Conservation (phyloP, 2,797 vertebrate species). For the Crocodylus rhombifer region DNA sequence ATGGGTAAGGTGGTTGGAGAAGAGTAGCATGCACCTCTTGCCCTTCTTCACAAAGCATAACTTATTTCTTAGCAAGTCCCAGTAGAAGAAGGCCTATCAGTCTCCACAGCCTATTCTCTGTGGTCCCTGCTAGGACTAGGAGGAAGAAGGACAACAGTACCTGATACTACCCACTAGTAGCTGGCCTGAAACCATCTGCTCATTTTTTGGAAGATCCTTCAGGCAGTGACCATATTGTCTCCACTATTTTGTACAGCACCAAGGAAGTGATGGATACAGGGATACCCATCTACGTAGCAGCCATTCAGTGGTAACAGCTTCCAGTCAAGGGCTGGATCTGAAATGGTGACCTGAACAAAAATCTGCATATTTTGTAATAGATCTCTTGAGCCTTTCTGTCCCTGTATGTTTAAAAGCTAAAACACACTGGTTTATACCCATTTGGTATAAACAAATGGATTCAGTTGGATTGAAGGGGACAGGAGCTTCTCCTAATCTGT, state of each 20-base stretch:
- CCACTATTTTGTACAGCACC: neutral
- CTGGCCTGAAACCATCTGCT: neutral
- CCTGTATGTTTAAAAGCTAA: neutral
- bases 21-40: neutral
- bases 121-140: neutral
- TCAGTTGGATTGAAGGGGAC: fast-evolving
- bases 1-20: neutral
- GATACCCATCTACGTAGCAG: neutral
- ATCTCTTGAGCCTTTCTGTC: neutral
- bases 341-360: fast-evolving
- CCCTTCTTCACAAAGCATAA: neutral
- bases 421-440: neutral
- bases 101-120: neutral
- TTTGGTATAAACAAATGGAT: neutral
- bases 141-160: neutral
- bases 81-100: too few species aligned
- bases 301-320: neutral
- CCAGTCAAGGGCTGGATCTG: neutral
- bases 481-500: too few species aligned
- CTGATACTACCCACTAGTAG: neutral
- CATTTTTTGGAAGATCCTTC: too few species aligned
- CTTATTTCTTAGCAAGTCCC: neutral
- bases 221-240: neutral
- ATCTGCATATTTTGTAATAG: fast-evolving
- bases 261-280: neutral